Evolutionary conservation across 2,113 vertebrate genomes (phyloP).

Genomic region (Apeltes quadracus): DNA sequence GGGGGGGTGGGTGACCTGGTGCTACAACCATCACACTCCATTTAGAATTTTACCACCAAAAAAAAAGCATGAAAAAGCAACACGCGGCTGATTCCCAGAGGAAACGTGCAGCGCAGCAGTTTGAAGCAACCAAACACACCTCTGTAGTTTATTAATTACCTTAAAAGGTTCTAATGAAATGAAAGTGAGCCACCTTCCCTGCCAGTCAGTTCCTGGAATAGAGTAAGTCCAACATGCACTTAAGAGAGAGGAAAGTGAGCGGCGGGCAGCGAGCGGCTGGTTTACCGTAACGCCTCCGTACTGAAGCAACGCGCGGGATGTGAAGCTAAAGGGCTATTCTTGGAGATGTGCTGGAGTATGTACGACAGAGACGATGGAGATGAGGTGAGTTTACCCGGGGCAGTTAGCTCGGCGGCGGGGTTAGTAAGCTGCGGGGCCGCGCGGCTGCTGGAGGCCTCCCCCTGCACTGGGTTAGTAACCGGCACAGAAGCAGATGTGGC

Average conservation of each 20-base stretch:
- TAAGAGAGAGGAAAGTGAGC: too few relatives aligned
- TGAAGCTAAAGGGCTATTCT: too few relatives aligned
- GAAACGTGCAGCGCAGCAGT: too few relatives aligned
- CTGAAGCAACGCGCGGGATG: too few relatives aligned
- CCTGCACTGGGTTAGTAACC: slow-evolving; percentile 64
- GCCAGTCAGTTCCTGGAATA: background rate
- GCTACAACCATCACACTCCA: too few relatives aligned
- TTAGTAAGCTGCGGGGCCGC: slow-evolving; percentile 69
- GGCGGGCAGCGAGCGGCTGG: too few relatives aligned
- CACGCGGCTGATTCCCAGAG: too few relatives aligned
- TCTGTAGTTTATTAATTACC: slow-evolving; percentile 58
- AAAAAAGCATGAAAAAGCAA: too few relatives aligned
- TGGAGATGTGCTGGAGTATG: background rate
- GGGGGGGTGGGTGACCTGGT: too few relatives aligned
- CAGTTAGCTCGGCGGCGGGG: slow-evolving; percentile 68
- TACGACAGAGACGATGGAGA: background rate
- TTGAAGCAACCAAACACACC: too few relatives aligned
- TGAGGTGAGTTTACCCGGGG: slow-evolving; percentile 69
- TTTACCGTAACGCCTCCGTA: too few relatives aligned
- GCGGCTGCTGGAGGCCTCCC: slow-evolving; percentile 54
- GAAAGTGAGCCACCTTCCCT: background rate
- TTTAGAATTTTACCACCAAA: too few relatives aligned
- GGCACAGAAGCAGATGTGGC: slow-evolving; percentile 46
- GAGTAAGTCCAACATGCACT: background rate
- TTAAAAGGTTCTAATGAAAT: slow-evolving; percentile 36